Percentiles rank a stretch among this genome's conserved stretches.
These are phyloP conservation scores for Stegostoma tigrinum DNA, from an alignment of 2,113 vertebrate genomes.

Conservation along the genomic window DNA sequence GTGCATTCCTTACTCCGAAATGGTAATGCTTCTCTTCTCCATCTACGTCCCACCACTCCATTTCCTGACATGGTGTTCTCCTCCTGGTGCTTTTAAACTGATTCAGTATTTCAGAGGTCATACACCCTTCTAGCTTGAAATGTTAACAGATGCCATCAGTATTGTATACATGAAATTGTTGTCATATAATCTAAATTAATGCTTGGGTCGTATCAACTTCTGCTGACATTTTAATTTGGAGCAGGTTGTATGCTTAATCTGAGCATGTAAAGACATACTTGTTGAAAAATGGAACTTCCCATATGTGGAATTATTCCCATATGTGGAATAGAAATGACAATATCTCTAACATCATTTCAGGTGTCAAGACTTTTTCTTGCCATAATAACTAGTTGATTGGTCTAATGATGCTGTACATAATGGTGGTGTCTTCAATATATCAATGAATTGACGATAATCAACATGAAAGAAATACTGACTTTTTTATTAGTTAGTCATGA, in stretches of 20 bases:
- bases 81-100: background rate
- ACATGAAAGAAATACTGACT: background rate
- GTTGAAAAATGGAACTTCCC: background rate
- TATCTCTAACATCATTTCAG: background rate
- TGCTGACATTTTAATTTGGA: background rate
- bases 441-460: background rate
- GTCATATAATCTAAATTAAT: background rate
- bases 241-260: background rate
- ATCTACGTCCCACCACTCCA: background rate
- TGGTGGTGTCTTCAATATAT: background rate
- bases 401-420: background rate
- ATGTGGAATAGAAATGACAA: background rate
- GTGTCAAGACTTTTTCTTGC: too few relatives aligned
- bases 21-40: background rate
- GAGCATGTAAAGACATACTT: background rate
- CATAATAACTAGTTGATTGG: background rate
- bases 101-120: background rate
- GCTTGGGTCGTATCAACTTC: background rate
- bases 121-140: background rate
- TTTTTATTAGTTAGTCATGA: background rate
- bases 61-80: background rate
- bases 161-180: background rate
- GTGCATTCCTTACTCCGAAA: background rate
- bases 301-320: background rate
- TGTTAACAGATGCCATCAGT: background rate